phyloP scores from a whole-genome alignment of 2,888 invertebrate genomes.

The Oscheius sp. region DNA sequence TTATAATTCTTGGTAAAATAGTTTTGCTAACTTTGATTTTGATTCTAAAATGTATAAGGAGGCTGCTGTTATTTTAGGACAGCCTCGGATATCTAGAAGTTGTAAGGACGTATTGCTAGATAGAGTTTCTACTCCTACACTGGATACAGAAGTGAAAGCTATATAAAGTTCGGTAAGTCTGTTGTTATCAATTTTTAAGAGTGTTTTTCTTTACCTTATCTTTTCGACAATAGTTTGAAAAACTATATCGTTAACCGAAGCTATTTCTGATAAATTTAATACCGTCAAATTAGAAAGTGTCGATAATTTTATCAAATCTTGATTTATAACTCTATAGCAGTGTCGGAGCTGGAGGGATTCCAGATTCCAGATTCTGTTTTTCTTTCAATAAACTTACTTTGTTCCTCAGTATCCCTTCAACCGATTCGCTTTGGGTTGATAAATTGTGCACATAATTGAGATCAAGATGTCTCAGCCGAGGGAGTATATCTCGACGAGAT shows the following conservation, averaged over 20 bases:
- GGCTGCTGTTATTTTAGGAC: slow-evolving; percentile 1
- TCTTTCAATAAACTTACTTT: background rate
- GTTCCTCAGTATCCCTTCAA: slow-evolving; percentile 1
- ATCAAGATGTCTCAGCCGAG: slow-evolving; percentile 8
- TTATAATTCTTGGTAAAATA: background rate
- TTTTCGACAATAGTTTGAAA: background rate
- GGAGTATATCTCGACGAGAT: background rate
- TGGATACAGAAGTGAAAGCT: slow-evolving; percentile 6
- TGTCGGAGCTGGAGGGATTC: slow-evolving; percentile 8
- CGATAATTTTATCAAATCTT: background rate
- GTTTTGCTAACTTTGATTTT: background rate
- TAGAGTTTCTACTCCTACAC: background rate
- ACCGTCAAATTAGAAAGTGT: background rate
- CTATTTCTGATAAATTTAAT: slow-evolving; percentile 12
- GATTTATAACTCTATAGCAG: slow-evolving; percentile 3
- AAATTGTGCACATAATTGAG: slow-evolving; percentile 28
- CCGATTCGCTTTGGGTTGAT: background rate
- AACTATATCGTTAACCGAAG: slow-evolving; percentile 7
- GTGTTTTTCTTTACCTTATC: background rate
- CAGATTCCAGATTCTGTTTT: too few species aligned
- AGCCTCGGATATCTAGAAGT: slow-evolving; percentile 10
- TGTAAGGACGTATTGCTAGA: background rate
- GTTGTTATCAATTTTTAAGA: too few species aligned
- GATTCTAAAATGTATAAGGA: background rate
- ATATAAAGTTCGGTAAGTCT: slow-evolving; percentile 8